Conservation (phyloP, 2,113 vertebrate species). For the Larimichthys polyactis region DNA sequence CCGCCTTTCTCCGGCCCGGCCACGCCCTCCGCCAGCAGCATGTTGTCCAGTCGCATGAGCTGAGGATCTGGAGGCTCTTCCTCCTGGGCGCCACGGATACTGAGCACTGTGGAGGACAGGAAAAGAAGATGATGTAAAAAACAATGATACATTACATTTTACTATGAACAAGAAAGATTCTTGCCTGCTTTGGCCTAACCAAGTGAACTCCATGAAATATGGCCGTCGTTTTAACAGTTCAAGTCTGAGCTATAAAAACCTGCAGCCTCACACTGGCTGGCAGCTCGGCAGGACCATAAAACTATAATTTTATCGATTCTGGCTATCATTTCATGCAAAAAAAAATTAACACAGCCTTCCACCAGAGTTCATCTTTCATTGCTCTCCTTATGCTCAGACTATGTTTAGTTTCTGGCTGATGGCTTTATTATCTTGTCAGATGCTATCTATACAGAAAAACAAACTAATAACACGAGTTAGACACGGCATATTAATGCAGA, state of each 20-base stretch:
- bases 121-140: constrained; percentile 10
- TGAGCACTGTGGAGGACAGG: constrained; percentile 88
- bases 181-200: constrained; percentile 26
- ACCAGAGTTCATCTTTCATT: constrained; percentile 74
- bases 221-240: constrained; percentile 73
- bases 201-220: constrained; percentile 74
- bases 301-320: constrained; percentile 79
- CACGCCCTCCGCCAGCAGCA: constrained; percentile 96
- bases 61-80: constrained; percentile 98
- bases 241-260: constrained; percentile 76
- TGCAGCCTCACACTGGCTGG: constrained; percentile 69
- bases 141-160: constrained; percentile 15
- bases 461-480: constrained; percentile 45
- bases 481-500: constrained; percentile 7
- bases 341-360: constrained; percentile 65
- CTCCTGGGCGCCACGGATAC: constrained; percentile 97
- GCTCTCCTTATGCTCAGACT: constrained; percentile 47
- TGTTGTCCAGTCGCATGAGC: constrained; percentile 99
- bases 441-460: constrained; percentile 42
- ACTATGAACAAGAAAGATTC: constrained; percentile 13
- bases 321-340: constrained; percentile 75
- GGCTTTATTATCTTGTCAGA: constrained; percentile 60
- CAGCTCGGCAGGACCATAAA: constrained; percentile 78
- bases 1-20: constrained; percentile 96
- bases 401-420: constrained; percentile 56